Conservation (phyloP, 1,140 invertebrate genomes). For the Dufourea novaeangliae region DNA sequence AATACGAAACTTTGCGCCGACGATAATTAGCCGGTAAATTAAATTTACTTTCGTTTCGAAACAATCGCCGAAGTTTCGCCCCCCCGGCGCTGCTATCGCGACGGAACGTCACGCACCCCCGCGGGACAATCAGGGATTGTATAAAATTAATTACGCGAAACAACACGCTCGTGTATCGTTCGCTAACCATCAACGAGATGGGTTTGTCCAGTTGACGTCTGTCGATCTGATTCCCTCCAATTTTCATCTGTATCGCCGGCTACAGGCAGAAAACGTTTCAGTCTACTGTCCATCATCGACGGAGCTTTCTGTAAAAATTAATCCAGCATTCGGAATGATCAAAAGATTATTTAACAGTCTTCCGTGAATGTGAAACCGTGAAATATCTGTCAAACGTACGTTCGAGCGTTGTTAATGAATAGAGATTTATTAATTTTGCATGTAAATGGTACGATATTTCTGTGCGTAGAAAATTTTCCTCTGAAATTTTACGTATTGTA, state of each 20-base stretch:
- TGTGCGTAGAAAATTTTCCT: too few species aligned
- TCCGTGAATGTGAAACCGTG: too few species aligned
- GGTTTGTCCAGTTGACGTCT: neutral
- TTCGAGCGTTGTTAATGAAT: too few species aligned
- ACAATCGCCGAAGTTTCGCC: slow-evolving; percentile 75
- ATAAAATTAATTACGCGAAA: slow-evolving; percentile 66
- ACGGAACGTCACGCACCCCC: slow-evolving; percentile 44
- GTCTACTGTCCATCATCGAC: neutral
- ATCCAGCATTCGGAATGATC: too few species aligned
- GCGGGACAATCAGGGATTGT: slow-evolving; percentile 56
- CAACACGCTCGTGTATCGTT: slow-evolving; percentile 47
- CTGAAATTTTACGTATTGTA: too few species aligned
- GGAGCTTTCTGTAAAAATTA: neutral
- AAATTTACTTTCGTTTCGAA: slow-evolving; percentile 79
- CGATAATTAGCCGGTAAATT: slow-evolving; percentile 80
- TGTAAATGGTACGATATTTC: too few species aligned
- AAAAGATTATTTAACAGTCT: too few species aligned
- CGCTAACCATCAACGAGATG: slow-evolving; percentile 19
- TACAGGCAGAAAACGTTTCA: neutral
- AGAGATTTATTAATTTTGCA: too few species aligned
- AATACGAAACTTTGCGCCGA: slow-evolving; percentile 77
- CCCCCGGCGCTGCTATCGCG: slow-evolving; percentile 35
- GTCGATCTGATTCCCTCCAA: neutral
- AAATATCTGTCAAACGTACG: too few species aligned
- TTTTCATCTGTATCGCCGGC: neutral